Percentiles rank a stretch among this genome's conserved stretches.
Conservation (phyloP, 1,140 invertebrate genomes). For the Pinna nobilis region DNA sequence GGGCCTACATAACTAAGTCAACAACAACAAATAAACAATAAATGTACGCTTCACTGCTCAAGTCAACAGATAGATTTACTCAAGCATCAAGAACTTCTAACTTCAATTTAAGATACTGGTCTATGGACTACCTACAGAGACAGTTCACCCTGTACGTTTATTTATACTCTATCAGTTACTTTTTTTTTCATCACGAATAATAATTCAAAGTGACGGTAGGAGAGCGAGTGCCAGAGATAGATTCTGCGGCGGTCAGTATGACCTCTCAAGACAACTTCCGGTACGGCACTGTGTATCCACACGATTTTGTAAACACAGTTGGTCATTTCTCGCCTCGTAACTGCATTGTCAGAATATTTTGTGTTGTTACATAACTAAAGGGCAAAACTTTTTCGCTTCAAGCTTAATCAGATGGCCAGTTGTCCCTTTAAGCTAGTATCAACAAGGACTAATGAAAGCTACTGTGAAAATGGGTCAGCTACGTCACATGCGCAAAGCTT, state of each 20-base stretch:
- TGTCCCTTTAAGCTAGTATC: neutral
- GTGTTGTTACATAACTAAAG: neutral
- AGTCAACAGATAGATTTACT: neutral
- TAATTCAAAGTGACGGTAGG: neutral
- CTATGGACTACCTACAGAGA: too few species aligned
- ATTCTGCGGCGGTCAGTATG: slow-evolving; percentile 14
- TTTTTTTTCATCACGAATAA: neutral
- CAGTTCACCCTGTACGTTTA: neutral
- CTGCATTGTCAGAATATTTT: neutral
- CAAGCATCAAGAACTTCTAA: neutral
- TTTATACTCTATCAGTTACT: neutral
- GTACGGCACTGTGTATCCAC: slow-evolving; percentile 9
- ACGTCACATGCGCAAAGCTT: slow-evolving; percentile 50
- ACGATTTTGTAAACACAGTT: neutral
- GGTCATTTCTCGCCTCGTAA: neutral
- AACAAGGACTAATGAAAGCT: slow-evolving; percentile 17
- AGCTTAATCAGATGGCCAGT: neutral
- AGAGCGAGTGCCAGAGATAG: neutral
- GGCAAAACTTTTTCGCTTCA: neutral
- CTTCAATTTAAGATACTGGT: neutral
- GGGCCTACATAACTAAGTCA: too few species aligned
- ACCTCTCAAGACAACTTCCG: slow-evolving; percentile 18
- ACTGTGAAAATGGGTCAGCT: slow-evolving; percentile 36
- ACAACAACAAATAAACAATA: too few species aligned
- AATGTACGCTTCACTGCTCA: too few species aligned